Evolutionary conservation across 2,888 invertebrate species (phyloP).

Genomic region (Drosophila antonietae): DNA sequence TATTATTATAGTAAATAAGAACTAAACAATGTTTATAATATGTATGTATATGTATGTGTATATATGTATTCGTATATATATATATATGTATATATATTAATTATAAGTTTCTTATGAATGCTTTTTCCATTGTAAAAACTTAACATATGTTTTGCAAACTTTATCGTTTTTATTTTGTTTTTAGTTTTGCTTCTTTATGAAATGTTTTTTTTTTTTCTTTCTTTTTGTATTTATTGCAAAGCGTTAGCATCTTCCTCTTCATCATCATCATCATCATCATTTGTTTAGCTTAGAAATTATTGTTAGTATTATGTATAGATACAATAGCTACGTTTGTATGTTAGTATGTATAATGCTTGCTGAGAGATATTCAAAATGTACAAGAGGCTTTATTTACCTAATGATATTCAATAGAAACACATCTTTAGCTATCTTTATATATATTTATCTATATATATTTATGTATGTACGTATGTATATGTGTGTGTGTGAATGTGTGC

Average conservation of each 20-base stretch:
- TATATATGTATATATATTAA: constrained; percentile 43
- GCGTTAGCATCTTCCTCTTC: constrained; percentile 49
- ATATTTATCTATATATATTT: background rate
- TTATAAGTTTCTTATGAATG: constrained; percentile 56
- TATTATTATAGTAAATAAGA: constrained; percentile 23
- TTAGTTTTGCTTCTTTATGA: constrained; percentile 10
- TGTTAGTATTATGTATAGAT: constrained; percentile 52
- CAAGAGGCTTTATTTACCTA: constrained; percentile 65
- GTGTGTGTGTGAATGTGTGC: constrained; percentile 4
- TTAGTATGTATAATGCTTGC: constrained; percentile 60
- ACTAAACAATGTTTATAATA: constrained; percentile 42
- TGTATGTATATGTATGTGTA: constrained; percentile 17
- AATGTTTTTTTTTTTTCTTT: constrained; percentile 24
- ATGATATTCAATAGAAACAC: constrained; percentile 51
- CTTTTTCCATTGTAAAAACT: constrained; percentile 75
- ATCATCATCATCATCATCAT: constrained; percentile 1
- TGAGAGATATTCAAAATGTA: constrained; percentile 65
- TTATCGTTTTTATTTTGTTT: constrained; percentile 44
- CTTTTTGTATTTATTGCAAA: constrained; percentile 50
- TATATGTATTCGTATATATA: constrained; percentile 12
- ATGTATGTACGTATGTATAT: background rate
- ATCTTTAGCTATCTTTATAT: constrained; percentile 25
- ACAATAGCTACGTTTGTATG: constrained; percentile 42
- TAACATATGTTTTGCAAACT: constrained; percentile 76
- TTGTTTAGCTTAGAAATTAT: constrained; percentile 48